phyloP scores from a whole-genome alignment of 2,113 vertebrate species.

The Spheniscus mendiculus region DNA sequence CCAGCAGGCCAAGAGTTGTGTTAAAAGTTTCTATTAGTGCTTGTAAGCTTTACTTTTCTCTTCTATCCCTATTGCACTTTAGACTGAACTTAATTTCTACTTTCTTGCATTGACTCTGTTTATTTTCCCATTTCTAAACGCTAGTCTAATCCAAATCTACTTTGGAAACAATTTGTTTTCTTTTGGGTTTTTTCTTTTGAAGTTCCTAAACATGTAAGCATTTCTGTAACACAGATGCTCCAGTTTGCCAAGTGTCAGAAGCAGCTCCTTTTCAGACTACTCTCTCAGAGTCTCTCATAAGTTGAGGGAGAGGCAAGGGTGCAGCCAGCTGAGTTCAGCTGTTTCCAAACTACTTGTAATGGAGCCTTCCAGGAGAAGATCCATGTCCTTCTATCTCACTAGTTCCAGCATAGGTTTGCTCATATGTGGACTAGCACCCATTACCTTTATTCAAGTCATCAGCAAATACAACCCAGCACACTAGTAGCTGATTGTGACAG shows the following conservation, averaged over 20 bases:
- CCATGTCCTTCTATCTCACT: too few species aligned
- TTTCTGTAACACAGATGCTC: background rate
- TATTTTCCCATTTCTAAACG: background rate
- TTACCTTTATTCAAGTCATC: background rate
- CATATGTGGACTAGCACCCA: background rate
- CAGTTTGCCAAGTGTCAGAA: background rate
- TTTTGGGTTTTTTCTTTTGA: background rate
- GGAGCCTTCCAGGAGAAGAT: background rate
- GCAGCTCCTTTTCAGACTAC: background rate
- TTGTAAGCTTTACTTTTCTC: background rate
- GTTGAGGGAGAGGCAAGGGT: background rate
- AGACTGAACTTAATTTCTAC: background rate
- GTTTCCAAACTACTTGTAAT: background rate
- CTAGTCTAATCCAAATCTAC: background rate
- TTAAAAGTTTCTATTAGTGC: background rate
- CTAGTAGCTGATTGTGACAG: background rate
- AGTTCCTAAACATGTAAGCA: background rate
- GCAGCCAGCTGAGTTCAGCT: background rate
- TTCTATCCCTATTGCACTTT: background rate
- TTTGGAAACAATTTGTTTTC: background rate
- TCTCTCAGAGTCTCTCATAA: background rate
- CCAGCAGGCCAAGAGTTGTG: background rate
- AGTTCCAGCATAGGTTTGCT: background rate
- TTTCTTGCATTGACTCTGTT: background rate
- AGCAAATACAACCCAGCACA: background rate